Evolutionary conservation across 2,113 vertebrate species (phyloP).

Genomic region (Spheniscus mendiculus): DNA sequence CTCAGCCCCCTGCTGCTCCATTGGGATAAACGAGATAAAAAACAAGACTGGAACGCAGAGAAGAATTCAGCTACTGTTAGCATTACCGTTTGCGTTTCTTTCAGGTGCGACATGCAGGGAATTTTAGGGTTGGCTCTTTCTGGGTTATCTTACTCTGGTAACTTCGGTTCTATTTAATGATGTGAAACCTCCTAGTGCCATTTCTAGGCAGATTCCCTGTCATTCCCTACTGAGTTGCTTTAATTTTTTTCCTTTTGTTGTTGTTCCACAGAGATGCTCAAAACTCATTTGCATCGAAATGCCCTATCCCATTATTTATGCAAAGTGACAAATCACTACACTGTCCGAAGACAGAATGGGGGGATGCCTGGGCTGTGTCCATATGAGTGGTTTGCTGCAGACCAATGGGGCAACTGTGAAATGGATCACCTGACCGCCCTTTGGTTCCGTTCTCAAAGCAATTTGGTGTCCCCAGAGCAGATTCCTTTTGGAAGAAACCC

Average conservation of each 20-base stretch:
- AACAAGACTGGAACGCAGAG: not conserved
- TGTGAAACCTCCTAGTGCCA: not conserved
- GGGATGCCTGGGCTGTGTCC: not conserved
- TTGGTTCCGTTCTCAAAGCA: not conserved
- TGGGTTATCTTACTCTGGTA: not conserved
- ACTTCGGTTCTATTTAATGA: not conserved
- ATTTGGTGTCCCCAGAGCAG: not conserved
- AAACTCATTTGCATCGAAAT: not conserved
- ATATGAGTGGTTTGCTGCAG: not conserved
- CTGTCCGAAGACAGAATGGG: fast-evolving
- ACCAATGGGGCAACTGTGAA: not conserved
- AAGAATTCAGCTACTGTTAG: not conserved
- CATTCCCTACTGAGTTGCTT: not conserved
- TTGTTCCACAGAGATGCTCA: not conserved
- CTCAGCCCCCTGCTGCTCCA: not conserved
- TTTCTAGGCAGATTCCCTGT: not conserved
- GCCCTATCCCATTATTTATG: not conserved
- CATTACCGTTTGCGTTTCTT: not conserved
- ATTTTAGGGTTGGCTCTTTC: not conserved
- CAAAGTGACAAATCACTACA: not conserved
- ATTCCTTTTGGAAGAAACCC: not conserved
- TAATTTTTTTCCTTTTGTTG: not conserved
- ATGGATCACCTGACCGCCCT: not conserved
- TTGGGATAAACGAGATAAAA: not conserved
- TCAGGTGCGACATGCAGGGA: not conserved